Percentiles rank a stretch among this genome's conserved stretches.
phyloP scores from a whole-genome alignment of 2,113 vertebrate species.

The Neoarius graeffei region DNA sequence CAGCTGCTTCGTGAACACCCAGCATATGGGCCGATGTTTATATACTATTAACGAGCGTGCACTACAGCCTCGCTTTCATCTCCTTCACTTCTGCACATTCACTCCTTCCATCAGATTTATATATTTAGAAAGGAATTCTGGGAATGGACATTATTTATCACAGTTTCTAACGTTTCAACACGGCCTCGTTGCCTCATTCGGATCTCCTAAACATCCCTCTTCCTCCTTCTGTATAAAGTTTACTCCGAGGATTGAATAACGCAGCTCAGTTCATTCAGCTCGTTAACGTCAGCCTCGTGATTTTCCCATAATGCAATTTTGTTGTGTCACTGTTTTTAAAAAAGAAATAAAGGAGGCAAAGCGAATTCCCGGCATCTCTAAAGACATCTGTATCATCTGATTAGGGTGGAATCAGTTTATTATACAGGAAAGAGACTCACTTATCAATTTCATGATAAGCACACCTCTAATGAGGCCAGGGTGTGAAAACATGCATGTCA shows the following conservation, averaged over 20 bases:
- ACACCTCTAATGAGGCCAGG: neutral
- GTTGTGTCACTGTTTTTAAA: neutral
- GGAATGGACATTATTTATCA: slow-evolving; percentile 4
- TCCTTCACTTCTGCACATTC: slow-evolving; percentile 3
- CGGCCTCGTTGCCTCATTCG: neutral
- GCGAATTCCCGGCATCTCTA: neutral
- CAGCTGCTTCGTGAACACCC: slow-evolving; percentile 43
- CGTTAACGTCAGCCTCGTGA: neutral
- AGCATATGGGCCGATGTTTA: slow-evolving; percentile 43
- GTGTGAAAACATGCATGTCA: neutral
- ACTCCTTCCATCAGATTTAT: neutral
- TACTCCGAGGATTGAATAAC: neutral
- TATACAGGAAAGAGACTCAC: neutral
- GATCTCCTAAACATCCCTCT: neutral
- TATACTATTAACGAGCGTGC: slow-evolving; percentile 39
- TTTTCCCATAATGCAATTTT: neutral
- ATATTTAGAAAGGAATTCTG: slow-evolving; percentile 27
- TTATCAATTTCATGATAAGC: neutral
- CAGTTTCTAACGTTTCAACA: neutral
- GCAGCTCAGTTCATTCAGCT: neutral
- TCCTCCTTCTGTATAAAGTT: neutral
- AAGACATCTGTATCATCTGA: neutral
- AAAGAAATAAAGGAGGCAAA: neutral
- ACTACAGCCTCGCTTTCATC: slow-evolving; percentile 39
- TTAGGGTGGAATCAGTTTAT: neutral